A percentile compares a stretch with the other conserved stretches of the same genome.
phyloP scores from a whole-genome alignment of 2,888 invertebrate species.

The Heliconius hortense region DNA sequence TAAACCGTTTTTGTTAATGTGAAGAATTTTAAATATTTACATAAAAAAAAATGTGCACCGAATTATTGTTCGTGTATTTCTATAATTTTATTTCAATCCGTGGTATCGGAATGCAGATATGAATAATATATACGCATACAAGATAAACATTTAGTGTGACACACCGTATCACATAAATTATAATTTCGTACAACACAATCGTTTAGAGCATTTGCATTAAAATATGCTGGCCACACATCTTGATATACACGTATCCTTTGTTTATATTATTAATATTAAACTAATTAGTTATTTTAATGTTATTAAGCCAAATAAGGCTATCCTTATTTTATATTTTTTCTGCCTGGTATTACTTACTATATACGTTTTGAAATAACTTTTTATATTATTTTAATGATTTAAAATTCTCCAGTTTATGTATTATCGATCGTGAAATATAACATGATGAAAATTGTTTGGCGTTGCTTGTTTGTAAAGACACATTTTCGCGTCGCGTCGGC shows the following conservation, averaged over 20 bases:
- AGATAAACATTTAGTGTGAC: slow-evolving; percentile 32
- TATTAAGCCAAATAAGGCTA: no score
- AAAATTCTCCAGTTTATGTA: not conserved
- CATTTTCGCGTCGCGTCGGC: slow-evolving; percentile 66
- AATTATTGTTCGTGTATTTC: slow-evolving; percentile 13
- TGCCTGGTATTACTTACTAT: no score
- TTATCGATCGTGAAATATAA: slow-evolving; percentile 57
- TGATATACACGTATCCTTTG: not conserved
- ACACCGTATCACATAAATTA: slow-evolving; percentile 28
- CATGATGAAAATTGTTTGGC: slow-evolving; percentile 52
- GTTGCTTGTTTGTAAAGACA: slow-evolving; percentile 65
- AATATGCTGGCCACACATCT: slow-evolving; percentile 4
- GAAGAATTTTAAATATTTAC: slow-evolving; percentile 30
- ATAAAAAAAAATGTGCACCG: slow-evolving; percentile 29
- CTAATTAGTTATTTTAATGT: not conserved
- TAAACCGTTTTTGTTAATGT: slow-evolving; percentile 17
- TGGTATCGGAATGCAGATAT: slow-evolving; percentile 32
- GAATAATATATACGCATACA: slow-evolving; percentile 24
- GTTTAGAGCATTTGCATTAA: slow-evolving; percentile 25
- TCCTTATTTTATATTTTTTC: no score
- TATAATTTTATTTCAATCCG: slow-evolving; percentile 29
- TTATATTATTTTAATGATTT: not conserved
- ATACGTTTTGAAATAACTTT: not conserved
- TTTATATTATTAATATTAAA: not conserved
- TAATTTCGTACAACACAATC: slow-evolving; percentile 23